Conservation (phyloP, 2,888 invertebrate species). For the Andricus curvator region DNA sequence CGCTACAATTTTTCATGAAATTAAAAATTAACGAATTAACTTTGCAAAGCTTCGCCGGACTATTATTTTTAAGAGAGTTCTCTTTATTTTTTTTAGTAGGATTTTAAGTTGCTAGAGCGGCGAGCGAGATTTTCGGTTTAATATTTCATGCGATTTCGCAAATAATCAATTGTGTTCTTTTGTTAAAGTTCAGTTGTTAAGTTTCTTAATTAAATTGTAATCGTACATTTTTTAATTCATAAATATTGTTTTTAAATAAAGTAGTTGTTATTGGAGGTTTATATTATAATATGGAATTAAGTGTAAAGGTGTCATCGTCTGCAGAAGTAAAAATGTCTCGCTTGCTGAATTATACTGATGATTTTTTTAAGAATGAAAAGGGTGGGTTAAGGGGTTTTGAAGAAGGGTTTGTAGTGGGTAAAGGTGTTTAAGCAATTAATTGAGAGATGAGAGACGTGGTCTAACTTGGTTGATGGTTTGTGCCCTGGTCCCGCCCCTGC, state of each 20-base stretch:
- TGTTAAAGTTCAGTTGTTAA: too few species aligned
- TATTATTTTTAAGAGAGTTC: conserved; percentile 24
- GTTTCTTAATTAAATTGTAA: too few species aligned
- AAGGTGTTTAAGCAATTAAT: conserved; percentile 47
- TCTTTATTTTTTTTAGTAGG: neutral
- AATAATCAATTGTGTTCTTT: too few species aligned
- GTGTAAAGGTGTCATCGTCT: too few species aligned
- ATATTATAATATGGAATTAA: too few species aligned
- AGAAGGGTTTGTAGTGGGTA: conserved; percentile 34
- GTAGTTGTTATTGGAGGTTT: too few species aligned
- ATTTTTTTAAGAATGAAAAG: conserved; percentile 25
- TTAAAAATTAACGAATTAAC: neutral
- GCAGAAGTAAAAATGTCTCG: neutral
- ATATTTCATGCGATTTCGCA: too few species aligned
- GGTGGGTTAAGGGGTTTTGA: conserved; percentile 7
- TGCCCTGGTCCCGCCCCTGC: conserved; percentile 79
- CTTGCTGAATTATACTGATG: neutral
- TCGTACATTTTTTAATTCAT: too few species aligned
- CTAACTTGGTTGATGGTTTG: conserved; percentile 79
- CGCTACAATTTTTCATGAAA: neutral
- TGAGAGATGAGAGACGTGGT: conserved; percentile 61
- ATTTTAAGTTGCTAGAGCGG: conserved; percentile 5
- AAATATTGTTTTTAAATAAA: too few species aligned
- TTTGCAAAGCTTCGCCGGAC: conserved; percentile 14
- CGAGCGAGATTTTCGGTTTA: conserved; percentile 7